A percentile compares a stretch with the other conserved stretches of the same genome.
Evolutionary conservation across 2,113 vertebrate genomes (phyloP).

Genomic region (Diglossa brunneiventris): DNA sequence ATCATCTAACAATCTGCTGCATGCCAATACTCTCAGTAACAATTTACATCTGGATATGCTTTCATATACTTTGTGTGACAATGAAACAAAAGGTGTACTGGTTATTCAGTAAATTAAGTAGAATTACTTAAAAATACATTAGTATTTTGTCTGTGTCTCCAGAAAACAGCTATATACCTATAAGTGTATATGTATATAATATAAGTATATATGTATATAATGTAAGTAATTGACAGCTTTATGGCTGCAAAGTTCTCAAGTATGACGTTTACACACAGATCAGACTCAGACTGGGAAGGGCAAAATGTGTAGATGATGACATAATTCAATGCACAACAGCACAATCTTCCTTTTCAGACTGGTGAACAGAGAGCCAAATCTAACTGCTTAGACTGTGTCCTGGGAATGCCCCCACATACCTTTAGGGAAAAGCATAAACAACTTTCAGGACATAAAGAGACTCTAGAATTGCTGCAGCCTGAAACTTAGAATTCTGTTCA

Average conservation of each 20-base stretch:
- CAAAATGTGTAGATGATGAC: not conserved
- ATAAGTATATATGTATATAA: not conserved
- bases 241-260: not conserved
- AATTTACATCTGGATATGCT: not conserved
- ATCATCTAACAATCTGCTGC: not conserved
- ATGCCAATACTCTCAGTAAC: not conserved
- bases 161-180: not conserved
- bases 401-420: rapidly evolving
- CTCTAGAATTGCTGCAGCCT: not conserved
- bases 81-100: not conserved
- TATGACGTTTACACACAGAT: not conserved
- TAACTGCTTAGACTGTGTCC: not conserved
- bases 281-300: not conserved
- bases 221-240: not conserved
- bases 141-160: not conserved
- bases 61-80: not conserved
- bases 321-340: not conserved
- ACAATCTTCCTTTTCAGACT: not conserved
- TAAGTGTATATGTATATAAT: not conserved
- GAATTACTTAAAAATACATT: not conserved
- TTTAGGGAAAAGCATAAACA: not conserved
- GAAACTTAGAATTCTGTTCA: not conserved
- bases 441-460: not conserved
- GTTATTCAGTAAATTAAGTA: not conserved
- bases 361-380: not conserved